Base-by-base conservation (phyloP, 2,113 vertebrate species). In the Nyctibius bracteatus region DNA sequence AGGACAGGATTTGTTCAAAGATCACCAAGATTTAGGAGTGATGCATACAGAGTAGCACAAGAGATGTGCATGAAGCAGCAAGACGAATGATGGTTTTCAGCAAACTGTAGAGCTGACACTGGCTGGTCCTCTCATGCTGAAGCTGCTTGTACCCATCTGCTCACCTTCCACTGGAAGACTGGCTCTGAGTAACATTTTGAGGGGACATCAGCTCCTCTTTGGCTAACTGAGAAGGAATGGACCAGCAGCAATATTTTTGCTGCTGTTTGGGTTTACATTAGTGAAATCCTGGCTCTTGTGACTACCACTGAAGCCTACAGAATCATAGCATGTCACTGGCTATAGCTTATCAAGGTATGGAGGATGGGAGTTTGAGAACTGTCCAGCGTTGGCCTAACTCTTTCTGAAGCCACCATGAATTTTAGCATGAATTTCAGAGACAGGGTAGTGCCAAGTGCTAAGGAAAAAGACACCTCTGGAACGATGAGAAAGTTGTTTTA, bases 371-470 rank as follows among this genome's bases (percentile, higher is more conserved):
- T 39, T 80, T 44, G 49, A 87, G 35, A 79, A 70, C 12, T 58
- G 12, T 24, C 5, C 21, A 59, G 28, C 0, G 2, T 0, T 43
- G 10, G 18, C 3, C 18, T 80, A 81, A 67, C 12, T 39, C 33
- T 43, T 78, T 62, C 31, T 59, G 67, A 59, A 47, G 67, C 7
- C 16, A 33, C 9, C 0, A 0, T 31, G 21, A n/a, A 10, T 78
- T 73, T 54, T 44, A 73, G 6, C 49, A 51, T 22, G 15, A 10
- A 6, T 79, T 74, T 82, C 27, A 75, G 18, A 54, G 66, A 37
- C 6, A 57, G 2, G 4, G 12, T 44, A 67, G 21, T 46, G 27
- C 4, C 24, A 68, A 71, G 20, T 30, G 5, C 13, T 79, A 19
- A 27, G 25, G 31, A 61, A 81, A 71, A 96, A 61, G 12, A 35